These are phyloP conservation scores for Ctenicera cuprea DNA, from an alignment of 2,888 invertebrate species.

Conservation along the genomic window DNA sequence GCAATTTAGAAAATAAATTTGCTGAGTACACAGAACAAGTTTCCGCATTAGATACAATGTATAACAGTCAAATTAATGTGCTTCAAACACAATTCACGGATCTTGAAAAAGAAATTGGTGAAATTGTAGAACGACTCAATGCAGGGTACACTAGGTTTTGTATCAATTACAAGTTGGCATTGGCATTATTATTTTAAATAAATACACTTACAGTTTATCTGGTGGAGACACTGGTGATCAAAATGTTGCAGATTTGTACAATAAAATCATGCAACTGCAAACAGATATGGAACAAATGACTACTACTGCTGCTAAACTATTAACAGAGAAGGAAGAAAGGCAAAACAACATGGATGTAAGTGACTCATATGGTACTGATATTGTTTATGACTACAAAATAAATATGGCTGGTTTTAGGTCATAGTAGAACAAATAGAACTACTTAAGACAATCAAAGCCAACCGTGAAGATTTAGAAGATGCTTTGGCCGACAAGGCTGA, in stretches of 20 bases:
- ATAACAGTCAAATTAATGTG: constrained; percentile 71
- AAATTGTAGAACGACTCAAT: constrained; percentile 63
- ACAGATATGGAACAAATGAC: constrained; percentile 70
- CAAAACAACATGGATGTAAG: constrained; percentile 75
- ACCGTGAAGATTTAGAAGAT: constrained; percentile 82
- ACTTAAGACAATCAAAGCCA: constrained; percentile 80
- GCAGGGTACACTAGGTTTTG: constrained; percentile 51
- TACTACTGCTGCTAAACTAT: constrained; percentile 71
- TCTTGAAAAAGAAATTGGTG: constrained; percentile 71
- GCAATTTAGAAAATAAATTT: constrained; percentile 58
- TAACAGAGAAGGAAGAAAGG: constrained; percentile 76
- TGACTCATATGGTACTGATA: too few species aligned
- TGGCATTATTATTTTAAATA: too few species aligned
- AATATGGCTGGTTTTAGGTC: too few species aligned
- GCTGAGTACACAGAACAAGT: constrained; percentile 64
- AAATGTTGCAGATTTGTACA: constrained; percentile 67
- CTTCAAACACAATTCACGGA: constrained; percentile 74
- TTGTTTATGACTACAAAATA: too few species aligned
- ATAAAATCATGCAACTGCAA: constrained; percentile 70
- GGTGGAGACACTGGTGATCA: constrained; percentile 58
- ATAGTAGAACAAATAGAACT: constrained; percentile 80
- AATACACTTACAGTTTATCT: constrained; percentile 15
- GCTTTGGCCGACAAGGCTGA: constrained; percentile 86
- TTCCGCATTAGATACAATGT: constrained; percentile 65
- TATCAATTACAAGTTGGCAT: too few species aligned